These are phyloP conservation scores for Sinhomidia bicolor DNA, from an alignment of 2,888 invertebrate genomes.

Conservation along the genomic window DNA sequence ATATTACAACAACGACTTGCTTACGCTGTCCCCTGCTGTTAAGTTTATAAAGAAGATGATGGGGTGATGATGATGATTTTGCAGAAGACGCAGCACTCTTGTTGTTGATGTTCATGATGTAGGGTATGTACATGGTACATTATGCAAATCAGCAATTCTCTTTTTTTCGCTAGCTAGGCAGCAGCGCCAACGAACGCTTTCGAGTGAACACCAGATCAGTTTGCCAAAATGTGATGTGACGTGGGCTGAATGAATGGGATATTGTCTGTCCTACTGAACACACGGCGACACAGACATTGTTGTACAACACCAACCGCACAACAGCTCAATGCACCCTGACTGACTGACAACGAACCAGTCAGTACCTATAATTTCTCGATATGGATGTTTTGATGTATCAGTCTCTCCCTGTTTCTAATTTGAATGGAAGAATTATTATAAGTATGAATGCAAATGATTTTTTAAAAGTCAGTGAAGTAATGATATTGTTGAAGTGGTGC, in stretches of 20 bases:
- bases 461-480: background rate
- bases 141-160: conserved; percentile 42
- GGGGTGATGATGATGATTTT: background rate
- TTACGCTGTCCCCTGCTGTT: background rate
- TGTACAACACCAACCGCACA: background rate
- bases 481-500: background rate
- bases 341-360: background rate
- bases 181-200: background rate
- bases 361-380: background rate
- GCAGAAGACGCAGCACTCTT: background rate
- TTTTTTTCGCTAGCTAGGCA: background rate
- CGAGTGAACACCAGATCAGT: background rate
- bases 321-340: background rate
- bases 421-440: background rate
- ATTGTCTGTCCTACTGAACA: background rate
- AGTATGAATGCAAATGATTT: too few relatives aligned
- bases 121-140: too few relatives aligned
- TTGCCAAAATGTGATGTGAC: background rate
- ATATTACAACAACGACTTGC: background rate
- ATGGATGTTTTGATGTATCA: background rate
- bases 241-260: conserved; percentile 31
- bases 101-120: background rate
- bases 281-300: background rate
- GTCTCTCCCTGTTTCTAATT: too few relatives aligned
- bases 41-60: background rate